Percentiles rank a stretch among this genome's conserved stretches.
Evolutionary conservation across 2,113 vertebrate species (phyloP).

Genomic region (Coryphaenoides rupestris): DNA sequence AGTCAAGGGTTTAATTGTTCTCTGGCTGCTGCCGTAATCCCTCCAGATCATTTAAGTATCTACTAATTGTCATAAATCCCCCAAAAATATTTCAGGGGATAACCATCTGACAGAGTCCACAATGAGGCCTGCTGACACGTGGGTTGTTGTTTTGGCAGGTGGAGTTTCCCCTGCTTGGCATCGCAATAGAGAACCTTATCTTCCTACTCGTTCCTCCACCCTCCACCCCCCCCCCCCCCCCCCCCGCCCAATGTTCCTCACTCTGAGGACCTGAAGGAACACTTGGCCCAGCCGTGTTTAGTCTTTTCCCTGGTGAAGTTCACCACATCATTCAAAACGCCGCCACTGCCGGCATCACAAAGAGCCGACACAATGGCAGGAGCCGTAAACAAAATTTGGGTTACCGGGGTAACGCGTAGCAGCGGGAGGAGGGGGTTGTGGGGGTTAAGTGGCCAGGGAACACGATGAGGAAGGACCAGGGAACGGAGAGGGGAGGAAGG

Average conservation of each 20-base stretch:
- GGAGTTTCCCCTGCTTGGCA: too few relatives aligned
- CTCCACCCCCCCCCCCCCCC: too few relatives aligned
- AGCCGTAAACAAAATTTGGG: conserved; percentile 32
- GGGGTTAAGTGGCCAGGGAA: background rate
- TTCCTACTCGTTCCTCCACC: too few relatives aligned
- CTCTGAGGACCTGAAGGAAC: background rate
- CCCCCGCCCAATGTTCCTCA: background rate
- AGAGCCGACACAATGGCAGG: conserved; percentile 7
- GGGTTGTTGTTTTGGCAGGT: background rate
- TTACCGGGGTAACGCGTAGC: conserved; percentile 24
- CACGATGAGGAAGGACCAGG: background rate
- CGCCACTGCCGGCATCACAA: conserved; percentile 15
- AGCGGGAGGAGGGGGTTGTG: background rate
- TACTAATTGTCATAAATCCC: conserved; percentile 40
- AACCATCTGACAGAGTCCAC: background rate
- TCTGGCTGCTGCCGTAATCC: conserved; percentile 9
- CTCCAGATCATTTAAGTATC: conserved; percentile 21
- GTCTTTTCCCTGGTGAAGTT: conserved; percentile 5
- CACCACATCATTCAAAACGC: conserved; percentile 13
- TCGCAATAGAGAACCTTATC: too few relatives aligned
- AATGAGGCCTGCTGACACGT: background rate
- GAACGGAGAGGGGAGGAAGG: too few relatives aligned
- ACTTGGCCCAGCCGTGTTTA: background rate
- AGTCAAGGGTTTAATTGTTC: conserved; percentile 3
- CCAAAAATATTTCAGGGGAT: background rate